Evolutionary conservation across 23 tunicate genomes (phyloP).

Genomic region (Styela plicata): DNA sequence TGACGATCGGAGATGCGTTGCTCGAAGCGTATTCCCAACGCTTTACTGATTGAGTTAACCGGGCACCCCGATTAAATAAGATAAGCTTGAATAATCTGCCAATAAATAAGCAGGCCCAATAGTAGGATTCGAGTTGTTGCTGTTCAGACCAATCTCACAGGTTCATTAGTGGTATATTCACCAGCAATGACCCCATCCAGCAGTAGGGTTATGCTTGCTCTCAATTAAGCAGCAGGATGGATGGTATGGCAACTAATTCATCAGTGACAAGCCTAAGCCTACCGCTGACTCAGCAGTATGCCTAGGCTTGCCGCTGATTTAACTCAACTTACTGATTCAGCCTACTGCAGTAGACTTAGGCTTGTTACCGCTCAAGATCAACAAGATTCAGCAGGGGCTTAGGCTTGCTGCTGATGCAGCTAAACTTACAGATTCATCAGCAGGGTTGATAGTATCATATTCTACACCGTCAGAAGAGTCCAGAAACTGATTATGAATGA

Average conservation of each 20-base stretch:
- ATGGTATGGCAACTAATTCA: not conserved
- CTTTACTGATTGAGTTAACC: no score
- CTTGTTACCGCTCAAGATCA: no score
- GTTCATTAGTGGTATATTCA: no score
- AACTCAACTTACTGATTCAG: not conserved
- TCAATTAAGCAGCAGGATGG: not conserved
- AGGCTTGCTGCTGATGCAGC: not conserved
- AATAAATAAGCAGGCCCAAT: not conserved
- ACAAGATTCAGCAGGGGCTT: constrained; percentile 13
- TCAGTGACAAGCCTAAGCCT: not conserved
- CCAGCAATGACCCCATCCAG: no score
- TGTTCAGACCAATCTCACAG: not conserved
- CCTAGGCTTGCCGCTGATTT: constrained; percentile 38
- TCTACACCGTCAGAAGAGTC: constrained; percentile 81
- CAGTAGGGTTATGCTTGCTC: not conserved
- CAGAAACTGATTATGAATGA: constrained; percentile 87
- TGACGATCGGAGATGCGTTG: no score
- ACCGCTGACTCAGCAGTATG: not conserved
- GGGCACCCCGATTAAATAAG: no score
- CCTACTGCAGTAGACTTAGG: no score
- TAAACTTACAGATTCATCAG: constrained; percentile 84
- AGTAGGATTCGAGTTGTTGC: no score
- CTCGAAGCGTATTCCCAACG: no score
- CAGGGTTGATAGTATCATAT: constrained; percentile 91
- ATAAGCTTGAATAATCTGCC: no score